Evolutionary conservation across 1,140 invertebrate species (phyloP).

Genomic region (Meloidogyne exigua): DNA sequence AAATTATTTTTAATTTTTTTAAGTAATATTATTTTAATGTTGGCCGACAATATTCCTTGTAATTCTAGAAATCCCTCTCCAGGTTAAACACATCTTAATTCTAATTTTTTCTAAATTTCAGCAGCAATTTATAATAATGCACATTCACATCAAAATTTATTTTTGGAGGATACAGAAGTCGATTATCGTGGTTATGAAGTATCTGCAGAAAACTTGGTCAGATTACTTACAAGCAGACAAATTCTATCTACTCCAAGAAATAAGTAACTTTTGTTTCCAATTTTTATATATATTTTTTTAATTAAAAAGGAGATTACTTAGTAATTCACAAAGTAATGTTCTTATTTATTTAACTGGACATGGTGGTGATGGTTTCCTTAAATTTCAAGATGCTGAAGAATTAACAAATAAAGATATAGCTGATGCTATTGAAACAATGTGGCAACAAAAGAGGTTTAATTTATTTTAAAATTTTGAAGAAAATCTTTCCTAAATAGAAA

Average conservation of each 20-base stretch:
- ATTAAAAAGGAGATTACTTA: slow-evolving; percentile 72
- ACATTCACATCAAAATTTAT: slow-evolving; percentile 95
- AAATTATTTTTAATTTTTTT: slow-evolving; percentile 31
- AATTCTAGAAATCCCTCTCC: slow-evolving; percentile 94
- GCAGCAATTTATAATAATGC: slow-evolving; percentile 95
- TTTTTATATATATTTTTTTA: neutral
- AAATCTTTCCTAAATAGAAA: no score
- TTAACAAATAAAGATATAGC: slow-evolving; percentile 97
- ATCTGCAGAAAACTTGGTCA: slow-evolving; percentile 96
- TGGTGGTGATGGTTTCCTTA: slow-evolving; percentile 96
- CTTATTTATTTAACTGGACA: slow-evolving; percentile 90
- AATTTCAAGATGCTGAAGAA: slow-evolving; percentile 99
- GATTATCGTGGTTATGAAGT: slow-evolving; percentile 98
- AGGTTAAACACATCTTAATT: slow-evolving; percentile 65
- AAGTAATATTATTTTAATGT: slow-evolving; percentile 87
- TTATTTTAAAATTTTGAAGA: slow-evolving; percentile 1
- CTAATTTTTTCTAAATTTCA: slow-evolving; percentile 40
- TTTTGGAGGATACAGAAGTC: slow-evolving; percentile 90
- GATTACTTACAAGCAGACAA: slow-evolving; percentile 85
- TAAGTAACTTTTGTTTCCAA: slow-evolving; percentile 68
- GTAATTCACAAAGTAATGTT: slow-evolving; percentile 95
- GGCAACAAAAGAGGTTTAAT: slow-evolving; percentile 70
- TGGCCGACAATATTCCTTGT: slow-evolving; percentile 99
- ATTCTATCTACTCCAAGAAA: slow-evolving; percentile 86
- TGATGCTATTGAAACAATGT: slow-evolving; percentile 99